Evolutionary conservation across 2,113 vertebrate species (phyloP).

Genomic region (Neomonachus schauinslandi): DNA sequence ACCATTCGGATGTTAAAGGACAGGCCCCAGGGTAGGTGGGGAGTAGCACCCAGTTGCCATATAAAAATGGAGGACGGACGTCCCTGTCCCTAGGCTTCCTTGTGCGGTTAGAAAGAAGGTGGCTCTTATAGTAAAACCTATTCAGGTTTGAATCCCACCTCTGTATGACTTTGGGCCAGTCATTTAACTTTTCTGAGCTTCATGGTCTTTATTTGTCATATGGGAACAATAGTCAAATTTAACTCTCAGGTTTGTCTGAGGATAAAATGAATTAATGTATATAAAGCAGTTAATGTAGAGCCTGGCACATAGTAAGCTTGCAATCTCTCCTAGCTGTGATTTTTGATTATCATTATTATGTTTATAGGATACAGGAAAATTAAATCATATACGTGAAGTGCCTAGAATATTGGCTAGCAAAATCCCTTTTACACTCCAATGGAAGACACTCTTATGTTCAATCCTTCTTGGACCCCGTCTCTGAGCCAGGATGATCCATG

Average conservation of each 20-base stretch:
- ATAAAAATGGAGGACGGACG: not conserved
- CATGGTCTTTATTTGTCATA: not conserved
- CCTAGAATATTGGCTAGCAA: not conserved
- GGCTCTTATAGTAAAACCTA: not conserved
- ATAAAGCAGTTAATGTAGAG: not conserved
- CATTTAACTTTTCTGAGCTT: constrained; percentile 1
- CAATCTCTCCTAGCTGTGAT: not conserved
- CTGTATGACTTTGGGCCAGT: not conserved
- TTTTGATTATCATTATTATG: not conserved
- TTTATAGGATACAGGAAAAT: not conserved
- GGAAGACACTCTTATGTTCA: not conserved
- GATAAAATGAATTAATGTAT: not conserved
- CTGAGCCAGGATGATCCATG: not conserved
- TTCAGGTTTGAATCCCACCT: not conserved
- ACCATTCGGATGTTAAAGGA: not conserved
- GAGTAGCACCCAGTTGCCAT: not conserved
- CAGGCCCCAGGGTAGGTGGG: not conserved
- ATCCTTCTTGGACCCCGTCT: not conserved
- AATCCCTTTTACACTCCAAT: not conserved
- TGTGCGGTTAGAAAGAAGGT: not conserved
- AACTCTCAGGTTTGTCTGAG: not conserved
- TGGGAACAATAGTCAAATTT: not conserved
- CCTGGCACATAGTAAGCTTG: not conserved
- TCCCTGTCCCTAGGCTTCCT: not conserved
- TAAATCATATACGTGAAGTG: not conserved